Conservation (phyloP, 2,888 invertebrate species). For the Allacma fusca region DNA sequence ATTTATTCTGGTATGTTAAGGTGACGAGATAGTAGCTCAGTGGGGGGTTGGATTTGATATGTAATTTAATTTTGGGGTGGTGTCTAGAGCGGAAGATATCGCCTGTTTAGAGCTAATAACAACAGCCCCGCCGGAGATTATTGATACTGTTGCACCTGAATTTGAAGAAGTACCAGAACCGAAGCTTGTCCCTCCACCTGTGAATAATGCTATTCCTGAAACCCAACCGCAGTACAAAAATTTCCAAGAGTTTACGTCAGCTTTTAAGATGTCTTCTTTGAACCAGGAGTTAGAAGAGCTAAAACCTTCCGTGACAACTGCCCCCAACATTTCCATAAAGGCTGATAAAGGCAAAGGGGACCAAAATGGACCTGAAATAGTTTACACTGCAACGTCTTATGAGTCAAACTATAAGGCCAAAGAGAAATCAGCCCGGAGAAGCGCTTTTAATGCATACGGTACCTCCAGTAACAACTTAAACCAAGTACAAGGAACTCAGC, state of each 20-base stretch:
- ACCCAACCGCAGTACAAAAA: constrained; percentile 42
- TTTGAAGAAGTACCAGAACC: constrained; percentile 14
- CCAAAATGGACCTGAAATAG: constrained; percentile 39
- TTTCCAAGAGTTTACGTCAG: constrained; percentile 39
- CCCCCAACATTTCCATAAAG: too few relatives aligned
- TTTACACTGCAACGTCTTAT: constrained; percentile 35
- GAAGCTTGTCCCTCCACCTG: not conserved
- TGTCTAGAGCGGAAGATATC: constrained; percentile 51
- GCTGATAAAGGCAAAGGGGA: not conserved
- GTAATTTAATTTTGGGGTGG: too few relatives aligned
- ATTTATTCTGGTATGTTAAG: too few relatives aligned
- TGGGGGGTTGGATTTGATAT: too few relatives aligned
- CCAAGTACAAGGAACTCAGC: not conserved
- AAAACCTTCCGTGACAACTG: not conserved
- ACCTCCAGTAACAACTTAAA: constrained; percentile 25
- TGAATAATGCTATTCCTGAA: constrained; percentile 35
- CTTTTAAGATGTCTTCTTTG: not conserved
- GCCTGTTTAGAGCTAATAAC: constrained; percentile 48
- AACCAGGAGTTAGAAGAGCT: not conserved
- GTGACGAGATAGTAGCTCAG: too few relatives aligned
- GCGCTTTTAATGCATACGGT: constrained; percentile 41
- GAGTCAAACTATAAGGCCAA: constrained; percentile 38
- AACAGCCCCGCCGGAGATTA: not conserved
- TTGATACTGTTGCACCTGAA: not conserved
- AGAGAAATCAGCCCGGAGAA: constrained; percentile 24